phyloP scores from a whole-genome alignment of 2,797 vertebrate genomes.

The Macropus fuliginosus region DNA sequence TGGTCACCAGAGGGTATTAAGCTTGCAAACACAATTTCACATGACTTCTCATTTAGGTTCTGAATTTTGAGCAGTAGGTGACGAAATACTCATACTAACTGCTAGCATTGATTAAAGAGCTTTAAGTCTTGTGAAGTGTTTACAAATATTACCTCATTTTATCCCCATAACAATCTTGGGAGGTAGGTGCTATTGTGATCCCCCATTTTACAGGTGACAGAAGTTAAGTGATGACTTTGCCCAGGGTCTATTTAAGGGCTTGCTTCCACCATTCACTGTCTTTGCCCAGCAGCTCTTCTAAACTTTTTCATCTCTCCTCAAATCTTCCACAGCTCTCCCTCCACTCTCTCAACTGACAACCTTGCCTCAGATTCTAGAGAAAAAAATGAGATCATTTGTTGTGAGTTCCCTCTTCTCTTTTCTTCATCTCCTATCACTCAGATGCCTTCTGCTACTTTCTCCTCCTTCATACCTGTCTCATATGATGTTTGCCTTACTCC shows the following conservation, averaged over 20 bases:
- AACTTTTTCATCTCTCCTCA: not conserved
- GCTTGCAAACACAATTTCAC: not conserved
- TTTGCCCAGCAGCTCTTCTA: not conserved
- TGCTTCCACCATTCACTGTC: not conserved
- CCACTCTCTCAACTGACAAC: too few relatives aligned
- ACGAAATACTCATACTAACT: not conserved
- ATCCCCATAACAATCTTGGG: not conserved
- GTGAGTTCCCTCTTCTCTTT: not conserved
- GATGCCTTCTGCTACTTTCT: not conserved
- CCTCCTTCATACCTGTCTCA: not conserved
- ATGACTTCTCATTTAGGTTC: not conserved
- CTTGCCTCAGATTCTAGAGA: too few relatives aligned
- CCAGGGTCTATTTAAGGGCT: not conserved
- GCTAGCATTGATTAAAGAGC: not conserved
- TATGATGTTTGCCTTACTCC: not conserved
- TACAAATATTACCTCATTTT: not conserved
- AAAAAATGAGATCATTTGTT: not conserved
- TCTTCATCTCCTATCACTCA: not conserved
- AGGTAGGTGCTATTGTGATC: not conserved
- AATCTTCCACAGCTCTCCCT: not conserved
- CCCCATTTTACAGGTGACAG: not conserved
- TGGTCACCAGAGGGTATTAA: too few relatives aligned
- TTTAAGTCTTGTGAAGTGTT: not conserved
- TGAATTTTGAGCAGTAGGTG: not conserved
- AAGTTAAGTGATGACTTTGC: not conserved